Base-by-base conservation (phyloP, 2,113 vertebrate genomes). In the Halichoerus grypus region DNA sequence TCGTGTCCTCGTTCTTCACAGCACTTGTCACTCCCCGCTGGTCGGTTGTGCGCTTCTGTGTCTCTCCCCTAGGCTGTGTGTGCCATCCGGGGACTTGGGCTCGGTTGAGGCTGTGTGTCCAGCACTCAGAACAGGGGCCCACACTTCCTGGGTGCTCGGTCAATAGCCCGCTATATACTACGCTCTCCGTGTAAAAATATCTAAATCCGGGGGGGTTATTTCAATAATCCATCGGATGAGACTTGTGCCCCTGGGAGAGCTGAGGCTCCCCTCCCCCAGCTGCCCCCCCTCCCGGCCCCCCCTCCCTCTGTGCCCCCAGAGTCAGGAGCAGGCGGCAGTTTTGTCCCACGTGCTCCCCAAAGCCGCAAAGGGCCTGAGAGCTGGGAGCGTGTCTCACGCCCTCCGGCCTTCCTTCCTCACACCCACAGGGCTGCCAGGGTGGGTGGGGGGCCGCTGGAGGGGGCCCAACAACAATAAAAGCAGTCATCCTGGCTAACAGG, bases 41-140 rank as follows among this genome's bases (percentile, higher is more conserved):
- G 22, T 24, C 4, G 65, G 31, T 5, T 1, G 7, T 5, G 33
- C 5, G 5, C 46, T 65, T 33, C 69, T 14, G 0, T 6, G 6
- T 55, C 59, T 46, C n/a, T 49, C 76, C 13, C 1, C 12, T 8
- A 1, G 33, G 6, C 53, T 33, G 46, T 24, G 0, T 2, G 33
- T 42, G 55, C 13, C 8, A 4, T 14, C 0, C 0, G 42, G 81
- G 53, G 26, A 65, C 28, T 63, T 28, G 11, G 18, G 63, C 46
- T 46, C 7, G 0, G 7, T 14, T 1, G 0, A 13, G 6, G 18
- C 31, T 33, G 2, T 16, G 65, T 76, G 71, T 59, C 77, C 57
- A 57, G 42, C 42, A 4, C 65, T 59, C 28, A n/a, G 49, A 55
- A 15, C 21, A 14, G 69, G 63, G 15, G 63, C 49, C 24, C 42